Evolutionary conservation across 2,797 vertebrate species (phyloP).

Genomic region (Centropyge bicolor): DNA sequence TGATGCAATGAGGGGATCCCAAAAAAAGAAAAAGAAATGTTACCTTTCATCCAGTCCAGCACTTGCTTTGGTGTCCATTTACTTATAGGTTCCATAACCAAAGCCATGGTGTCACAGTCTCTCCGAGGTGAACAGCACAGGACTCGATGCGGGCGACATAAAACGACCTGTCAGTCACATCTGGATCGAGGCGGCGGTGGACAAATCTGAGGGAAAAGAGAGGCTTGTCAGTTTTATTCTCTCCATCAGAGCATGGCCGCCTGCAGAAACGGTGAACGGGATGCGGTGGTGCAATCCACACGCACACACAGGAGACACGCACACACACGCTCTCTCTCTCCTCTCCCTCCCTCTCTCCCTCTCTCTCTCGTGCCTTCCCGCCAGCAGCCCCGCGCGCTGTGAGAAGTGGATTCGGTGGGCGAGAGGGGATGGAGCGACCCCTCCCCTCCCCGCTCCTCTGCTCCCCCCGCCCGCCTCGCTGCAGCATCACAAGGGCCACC

Average conservation of each 20-base stretch:
- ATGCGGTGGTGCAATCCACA: slow-evolving; percentile 89
- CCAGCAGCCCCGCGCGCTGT: slow-evolving; percentile 80
- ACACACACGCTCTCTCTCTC: slow-evolving; percentile 63
- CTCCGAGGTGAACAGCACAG: slow-evolving; percentile 85
- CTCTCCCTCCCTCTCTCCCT: slow-evolving; percentile 56
- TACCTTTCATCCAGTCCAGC: slow-evolving; percentile 97
- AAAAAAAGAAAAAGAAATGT: slow-evolving; percentile 45
- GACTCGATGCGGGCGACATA: slow-evolving; percentile 80
- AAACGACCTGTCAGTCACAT: slow-evolving; percentile 81
- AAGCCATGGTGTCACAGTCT: slow-evolving; percentile 91
- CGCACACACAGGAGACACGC: slow-evolving; percentile 73
- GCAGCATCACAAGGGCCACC: slow-evolving; percentile 89
- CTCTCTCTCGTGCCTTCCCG: slow-evolving; percentile 81
- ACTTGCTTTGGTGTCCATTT: slow-evolving; percentile 96
- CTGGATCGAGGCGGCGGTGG: slow-evolving; percentile 71
- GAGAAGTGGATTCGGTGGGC: slow-evolving; percentile 82
- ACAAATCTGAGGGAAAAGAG: slow-evolving; percentile 52
- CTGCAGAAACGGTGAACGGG: slow-evolving; percentile 82
- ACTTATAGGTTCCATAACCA: slow-evolving; percentile 95
- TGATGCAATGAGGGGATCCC: slow-evolving; percentile 41
- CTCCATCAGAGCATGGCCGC: slow-evolving; percentile 87
- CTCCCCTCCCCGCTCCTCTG: slow-evolving; percentile 71
- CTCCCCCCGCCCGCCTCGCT: slow-evolving; percentile 84
- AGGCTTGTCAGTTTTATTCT: slow-evolving; percentile 71
- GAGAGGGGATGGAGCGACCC: slow-evolving; percentile 84